Evolutionary conservation across 2,797 vertebrate species (phyloP).

Genomic region (Pristis pectinata): DNA sequence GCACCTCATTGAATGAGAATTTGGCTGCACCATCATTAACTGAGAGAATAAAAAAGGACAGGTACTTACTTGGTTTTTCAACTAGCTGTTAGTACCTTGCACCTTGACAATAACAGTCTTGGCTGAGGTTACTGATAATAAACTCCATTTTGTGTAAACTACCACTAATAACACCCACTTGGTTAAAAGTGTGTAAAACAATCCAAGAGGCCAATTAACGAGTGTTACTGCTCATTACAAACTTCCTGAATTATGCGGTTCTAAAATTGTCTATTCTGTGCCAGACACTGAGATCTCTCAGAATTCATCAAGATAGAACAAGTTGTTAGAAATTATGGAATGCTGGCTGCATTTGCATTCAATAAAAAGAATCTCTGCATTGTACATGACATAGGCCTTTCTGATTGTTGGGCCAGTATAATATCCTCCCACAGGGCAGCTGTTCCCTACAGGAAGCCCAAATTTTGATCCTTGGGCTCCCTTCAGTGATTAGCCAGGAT

Average conservation of each 20-base stretch:
- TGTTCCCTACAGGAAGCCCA: neutral
- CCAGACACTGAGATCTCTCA: neutral
- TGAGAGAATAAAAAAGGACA: neutral
- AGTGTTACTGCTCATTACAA: neutral
- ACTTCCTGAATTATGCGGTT: neutral
- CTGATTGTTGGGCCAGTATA: neutral
- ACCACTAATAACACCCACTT: neutral
- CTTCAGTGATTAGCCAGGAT: neutral
- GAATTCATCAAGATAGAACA: neutral
- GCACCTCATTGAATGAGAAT: neutral
- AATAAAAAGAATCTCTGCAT: neutral
- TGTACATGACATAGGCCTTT: neutral
- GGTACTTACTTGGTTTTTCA: neutral
- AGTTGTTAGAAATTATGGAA: neutral
- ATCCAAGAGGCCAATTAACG: neutral
- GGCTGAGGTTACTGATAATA: neutral
- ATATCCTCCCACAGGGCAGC: neutral
- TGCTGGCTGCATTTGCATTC: neutral
- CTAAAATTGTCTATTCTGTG: neutral
- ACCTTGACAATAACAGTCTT: neutral
- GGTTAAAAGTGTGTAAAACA: neutral
- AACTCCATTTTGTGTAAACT: neutral
- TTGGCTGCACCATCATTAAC: neutral
- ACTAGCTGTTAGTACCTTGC: neutral
- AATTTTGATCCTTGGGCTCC: neutral